Conservation (phyloP, 1,140 invertebrate genomes). For the Drosophila sucinea region DNA sequence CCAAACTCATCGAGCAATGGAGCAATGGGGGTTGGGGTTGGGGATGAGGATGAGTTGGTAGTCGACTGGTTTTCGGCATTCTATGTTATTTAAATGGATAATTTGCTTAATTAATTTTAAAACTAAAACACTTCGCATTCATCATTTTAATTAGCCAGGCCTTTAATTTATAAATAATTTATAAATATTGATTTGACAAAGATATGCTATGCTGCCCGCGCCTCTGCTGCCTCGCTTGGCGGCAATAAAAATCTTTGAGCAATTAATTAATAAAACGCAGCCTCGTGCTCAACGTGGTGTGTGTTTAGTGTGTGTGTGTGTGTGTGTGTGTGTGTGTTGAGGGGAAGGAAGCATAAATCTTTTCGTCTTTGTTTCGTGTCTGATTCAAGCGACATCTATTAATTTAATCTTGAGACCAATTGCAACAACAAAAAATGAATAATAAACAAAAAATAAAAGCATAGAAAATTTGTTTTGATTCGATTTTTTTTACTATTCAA, state of each 20-base stretch:
- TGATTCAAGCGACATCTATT: slow-evolving; percentile 53
- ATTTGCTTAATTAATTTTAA: slow-evolving; percentile 64
- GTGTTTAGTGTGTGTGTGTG: slow-evolving; percentile 10
- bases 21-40: not conserved
- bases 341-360: slow-evolving; percentile 61
- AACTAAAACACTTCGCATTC: slow-evolving; percentile 65
- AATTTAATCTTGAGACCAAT: slow-evolving; percentile 54
- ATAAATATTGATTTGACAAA: slow-evolving; percentile 64
- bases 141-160: slow-evolving; percentile 69
- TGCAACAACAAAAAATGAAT: slow-evolving; percentile 38
- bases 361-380: slow-evolving; percentile 40
- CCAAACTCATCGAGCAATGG: slow-evolving; percentile 46
- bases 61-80: slow-evolving; percentile 35
- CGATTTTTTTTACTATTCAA: slow-evolving; percentile 30
- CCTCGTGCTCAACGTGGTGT: slow-evolving; percentile 13
- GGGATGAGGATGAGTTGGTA: not conserved
- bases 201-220: slow-evolving; percentile 40
- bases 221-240: slow-evolving; percentile 10
- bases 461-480: slow-evolving; percentile 36
- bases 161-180: slow-evolving; percentile 75
- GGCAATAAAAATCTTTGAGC: slow-evolving; percentile 56
- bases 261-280: slow-evolving; percentile 62
- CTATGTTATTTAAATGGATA: slow-evolving; percentile 62
- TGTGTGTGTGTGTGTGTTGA: slow-evolving; percentile 11
- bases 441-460: slow-evolving; percentile 34